Base-by-base conservation (phyloP, 2,113 vertebrate genomes). In the Dendropsophus ebraccatus region DNA sequence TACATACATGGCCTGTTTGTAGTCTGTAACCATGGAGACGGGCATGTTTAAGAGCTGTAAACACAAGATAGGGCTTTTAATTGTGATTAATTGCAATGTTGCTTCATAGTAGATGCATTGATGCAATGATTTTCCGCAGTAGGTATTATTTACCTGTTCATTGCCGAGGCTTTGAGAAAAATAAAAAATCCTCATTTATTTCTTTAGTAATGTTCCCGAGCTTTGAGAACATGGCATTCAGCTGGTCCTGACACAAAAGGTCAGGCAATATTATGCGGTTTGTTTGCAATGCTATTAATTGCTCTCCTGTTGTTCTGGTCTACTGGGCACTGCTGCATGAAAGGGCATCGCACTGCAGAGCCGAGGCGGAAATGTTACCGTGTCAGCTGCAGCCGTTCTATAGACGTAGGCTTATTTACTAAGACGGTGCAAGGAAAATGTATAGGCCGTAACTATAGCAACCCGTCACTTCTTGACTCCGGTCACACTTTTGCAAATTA, bases 251-350 rank as follows among this genome's bases (percentile, higher is more conserved):
- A 28, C 83, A 77, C 41, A 50, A 65, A 84, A 83, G 82, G 82
- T 83, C 82, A 83, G 50, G 37, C 82, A 75, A 50, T 49, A 58
- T 76, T 65, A 72, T 45, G 30, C 14, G 41, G 56, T 30, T 84
- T 84, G 72, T 75, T 60, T 76, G 73, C 49, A 72, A 56, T 76
- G 41, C 72, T 23, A 23, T 84, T 84, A 76, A 84, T 84, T 84
- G 82, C 54, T 74, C 72, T 62, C 82, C n/a, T 32, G 32, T 75
- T 62, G 82, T 45, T 84, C 35, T 16, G 23, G 41, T 25, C 81
- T 73, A 35, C 50, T 30, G 82, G 82, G 72, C 23, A 62, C 35
- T 32, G 21, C 62, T 65, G 54, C 72, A 84, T 50, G 72, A 84
- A 76, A 84, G 83, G 82, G 50, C 52, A 73, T 32, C 9, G 49